A percentile compares a stretch with the other conserved stretches of the same genome.
These are phyloP conservation scores for Oxyscelio sp. DNA, from an alignment of 2,888 invertebrate species.

Conservation along the genomic window DNA sequence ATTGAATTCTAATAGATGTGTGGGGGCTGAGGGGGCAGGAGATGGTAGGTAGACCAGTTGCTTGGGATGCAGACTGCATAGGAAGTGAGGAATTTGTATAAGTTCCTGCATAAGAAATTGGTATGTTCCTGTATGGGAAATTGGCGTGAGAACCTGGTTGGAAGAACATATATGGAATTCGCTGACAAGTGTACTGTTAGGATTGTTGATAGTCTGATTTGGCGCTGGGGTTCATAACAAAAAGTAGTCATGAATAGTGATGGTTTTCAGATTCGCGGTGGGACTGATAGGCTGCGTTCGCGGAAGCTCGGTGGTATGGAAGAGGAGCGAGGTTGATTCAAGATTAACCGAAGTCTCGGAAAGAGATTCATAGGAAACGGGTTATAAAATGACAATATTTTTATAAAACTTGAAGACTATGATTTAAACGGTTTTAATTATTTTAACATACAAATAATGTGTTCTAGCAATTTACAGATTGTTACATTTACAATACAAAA, in stretches of 20 bases:
- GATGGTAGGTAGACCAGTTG: constrained; percentile 12
- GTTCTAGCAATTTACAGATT: too few species aligned
- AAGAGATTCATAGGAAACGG: too few species aligned
- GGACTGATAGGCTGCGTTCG: neutral
- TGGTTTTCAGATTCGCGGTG: neutral
- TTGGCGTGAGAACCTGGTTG: constrained; percentile 52
- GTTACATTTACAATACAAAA: too few species aligned
- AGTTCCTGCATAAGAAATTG: constrained; percentile 53
- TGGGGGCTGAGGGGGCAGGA: too few species aligned
- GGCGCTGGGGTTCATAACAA: constrained; percentile 28
- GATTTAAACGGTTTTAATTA: too few species aligned
- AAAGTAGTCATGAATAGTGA: constrained; percentile 36
- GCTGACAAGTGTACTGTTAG: constrained; percentile 47
- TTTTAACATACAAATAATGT: too few species aligned
- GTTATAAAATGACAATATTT: too few species aligned
- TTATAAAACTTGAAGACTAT: too few species aligned
- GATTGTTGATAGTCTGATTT: constrained; percentile 46
- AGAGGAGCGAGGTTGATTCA: neutral
- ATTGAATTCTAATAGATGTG: neutral
- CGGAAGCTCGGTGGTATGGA: neutral
- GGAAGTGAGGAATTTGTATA: constrained; percentile 30
- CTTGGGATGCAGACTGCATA: neutral
- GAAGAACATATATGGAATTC: constrained; percentile 34
- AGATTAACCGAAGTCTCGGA: neutral
- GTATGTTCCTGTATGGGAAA: constrained; percentile 28